phyloP scores from a whole-genome alignment of 2,797 vertebrate genomes.

The Esox masquinongy region DNA sequence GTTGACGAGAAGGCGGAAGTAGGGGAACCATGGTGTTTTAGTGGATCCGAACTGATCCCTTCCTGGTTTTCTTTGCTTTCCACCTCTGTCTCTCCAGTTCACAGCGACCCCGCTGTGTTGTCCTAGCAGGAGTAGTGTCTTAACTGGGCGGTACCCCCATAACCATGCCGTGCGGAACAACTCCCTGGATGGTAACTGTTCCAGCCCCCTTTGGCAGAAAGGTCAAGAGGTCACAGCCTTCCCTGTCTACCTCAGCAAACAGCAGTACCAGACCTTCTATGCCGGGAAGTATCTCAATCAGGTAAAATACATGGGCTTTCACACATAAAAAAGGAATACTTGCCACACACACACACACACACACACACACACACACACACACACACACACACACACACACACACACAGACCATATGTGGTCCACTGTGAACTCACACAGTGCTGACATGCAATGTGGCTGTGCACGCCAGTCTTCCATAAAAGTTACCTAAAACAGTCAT shows the following conservation, averaged over 20 bases:
- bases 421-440: no score
- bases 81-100: constrained; percentile 56
- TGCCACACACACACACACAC: background rate
- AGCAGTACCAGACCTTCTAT: constrained; percentile 79
- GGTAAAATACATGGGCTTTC: constrained; percentile 51
- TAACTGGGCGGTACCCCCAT: constrained; percentile 79
- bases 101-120: constrained; percentile 78
- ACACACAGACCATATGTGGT: background rate
- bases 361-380: background rate
- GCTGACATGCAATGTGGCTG: background rate
- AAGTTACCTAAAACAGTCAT: background rate
- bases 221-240: constrained; percentile 68
- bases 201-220: constrained; percentile 75
- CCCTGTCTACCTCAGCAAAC: constrained; percentile 73
- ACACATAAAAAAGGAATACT: no score
- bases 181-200: constrained; percentile 79
- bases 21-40: background rate
- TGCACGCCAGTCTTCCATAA: background rate
- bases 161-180: constrained; percentile 82
- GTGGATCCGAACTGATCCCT: background rate
- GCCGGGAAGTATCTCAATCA: constrained; percentile 82
- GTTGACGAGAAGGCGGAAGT: no score
- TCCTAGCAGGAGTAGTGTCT: constrained; percentile 78
- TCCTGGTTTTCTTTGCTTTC: background rate
- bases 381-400: background rate